Conservation (phyloP, 2,113 vertebrate species). For the Laticauda laticaudata region DNA sequence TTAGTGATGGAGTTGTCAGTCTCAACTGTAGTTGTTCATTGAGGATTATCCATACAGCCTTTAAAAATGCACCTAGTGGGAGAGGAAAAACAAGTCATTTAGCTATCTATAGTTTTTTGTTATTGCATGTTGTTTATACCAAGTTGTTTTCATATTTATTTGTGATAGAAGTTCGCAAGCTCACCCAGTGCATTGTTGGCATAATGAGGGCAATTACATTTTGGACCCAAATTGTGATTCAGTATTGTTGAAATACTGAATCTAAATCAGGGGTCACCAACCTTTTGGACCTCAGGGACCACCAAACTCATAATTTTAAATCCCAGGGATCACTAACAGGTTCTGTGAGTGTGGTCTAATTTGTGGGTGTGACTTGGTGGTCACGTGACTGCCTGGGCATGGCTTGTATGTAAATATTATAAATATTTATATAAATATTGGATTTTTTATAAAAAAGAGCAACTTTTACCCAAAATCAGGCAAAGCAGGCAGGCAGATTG, state of each 20-base stretch:
- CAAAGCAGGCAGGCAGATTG: no score
- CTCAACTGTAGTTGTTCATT: background rate
- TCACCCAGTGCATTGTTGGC: background rate
- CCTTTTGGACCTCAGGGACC: no score
- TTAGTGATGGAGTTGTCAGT: background rate
- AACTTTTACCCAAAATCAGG: no score
- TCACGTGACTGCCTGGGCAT: no score
- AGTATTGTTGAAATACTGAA: background rate
- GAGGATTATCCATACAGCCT: background rate
- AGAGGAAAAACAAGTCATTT: background rate
- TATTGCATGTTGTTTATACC: background rate
- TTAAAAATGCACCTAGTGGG: background rate
- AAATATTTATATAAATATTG: no score
- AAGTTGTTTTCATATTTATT: background rate
- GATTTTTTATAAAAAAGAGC: no score
- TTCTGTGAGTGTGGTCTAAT: no score
- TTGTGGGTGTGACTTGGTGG: no score
- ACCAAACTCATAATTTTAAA: no score
- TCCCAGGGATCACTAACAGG: no score
- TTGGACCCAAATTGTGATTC: background rate
- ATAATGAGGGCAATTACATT: background rate
- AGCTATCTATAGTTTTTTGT: background rate
- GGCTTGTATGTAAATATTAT: no score
- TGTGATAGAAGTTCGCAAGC: background rate
- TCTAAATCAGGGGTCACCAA: background rate